Conservation (phyloP, 1,140 invertebrate species). For the Musca vetustissima region DNA sequence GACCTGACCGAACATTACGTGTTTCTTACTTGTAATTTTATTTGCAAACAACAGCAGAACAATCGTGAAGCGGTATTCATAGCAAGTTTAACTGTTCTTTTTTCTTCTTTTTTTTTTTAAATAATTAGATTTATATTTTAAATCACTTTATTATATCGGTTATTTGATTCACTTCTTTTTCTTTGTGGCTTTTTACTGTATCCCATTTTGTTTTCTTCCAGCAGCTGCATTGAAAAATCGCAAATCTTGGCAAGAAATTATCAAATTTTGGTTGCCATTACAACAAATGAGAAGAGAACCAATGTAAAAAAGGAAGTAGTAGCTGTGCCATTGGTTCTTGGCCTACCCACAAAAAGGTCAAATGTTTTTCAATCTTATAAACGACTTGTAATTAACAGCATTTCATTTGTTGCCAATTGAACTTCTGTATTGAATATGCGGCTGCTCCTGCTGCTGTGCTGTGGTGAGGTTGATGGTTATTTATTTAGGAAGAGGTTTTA, state of each 20-base stretch:
- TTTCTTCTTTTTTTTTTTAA: no score
- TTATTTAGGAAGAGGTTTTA: no score
- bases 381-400: constrained; percentile 7
- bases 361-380: constrained; percentile 12
- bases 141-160: constrained; percentile 19
- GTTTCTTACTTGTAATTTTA: no score
- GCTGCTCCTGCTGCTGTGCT: no score
- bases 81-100: no score
- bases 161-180: constrained; percentile 17
- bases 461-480: no score
- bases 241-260: not conserved
- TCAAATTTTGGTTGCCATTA: not conserved
- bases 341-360: constrained; percentile 13
- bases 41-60: no score
- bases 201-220: not conserved
- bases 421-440: no score
- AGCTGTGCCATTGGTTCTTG: no score
- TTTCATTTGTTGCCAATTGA: not conserved
- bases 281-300: not conserved
- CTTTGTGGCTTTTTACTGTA: not conserved
- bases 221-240: not conserved
- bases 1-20: no score
- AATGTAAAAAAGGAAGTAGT: no score
- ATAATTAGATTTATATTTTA: constrained; percentile 22
- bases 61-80: no score